Conservation (phyloP, 2,888 invertebrate species). For the Erannis defoliaria region DNA sequence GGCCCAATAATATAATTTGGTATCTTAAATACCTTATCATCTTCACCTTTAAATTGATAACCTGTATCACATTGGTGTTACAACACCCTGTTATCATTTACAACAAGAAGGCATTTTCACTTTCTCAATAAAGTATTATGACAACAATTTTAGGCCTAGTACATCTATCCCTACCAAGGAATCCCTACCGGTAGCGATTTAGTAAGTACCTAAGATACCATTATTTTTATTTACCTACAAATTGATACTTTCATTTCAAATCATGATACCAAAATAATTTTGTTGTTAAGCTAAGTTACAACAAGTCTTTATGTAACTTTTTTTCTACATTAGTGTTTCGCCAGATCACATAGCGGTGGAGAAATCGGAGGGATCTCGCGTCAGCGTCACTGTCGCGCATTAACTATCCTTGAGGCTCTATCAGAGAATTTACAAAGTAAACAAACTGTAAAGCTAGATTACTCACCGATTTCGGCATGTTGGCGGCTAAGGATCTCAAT, state of each 20-base stretch:
- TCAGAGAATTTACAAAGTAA: slow-evolving; percentile 28
- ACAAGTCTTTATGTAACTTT: slow-evolving; percentile 24
- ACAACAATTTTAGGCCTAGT: slow-evolving; percentile 5
- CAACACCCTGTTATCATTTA: slow-evolving; percentile 53
- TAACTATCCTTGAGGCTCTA: slow-evolving; percentile 14
- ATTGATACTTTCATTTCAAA: not conserved
- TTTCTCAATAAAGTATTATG: slow-evolving; percentile 39
- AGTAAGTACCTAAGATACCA: not conserved
- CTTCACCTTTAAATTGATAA: slow-evolving; percentile 53
- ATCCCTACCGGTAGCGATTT: no score
- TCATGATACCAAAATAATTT: not conserved
- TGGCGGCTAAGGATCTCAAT: slow-evolving; percentile 83
- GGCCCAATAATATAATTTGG: slow-evolving; percentile 27
- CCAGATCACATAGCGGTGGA: slow-evolving; percentile 71
- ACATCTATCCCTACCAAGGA: no score
- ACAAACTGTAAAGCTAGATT: slow-evolving; percentile 42
- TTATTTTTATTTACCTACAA: not conserved
- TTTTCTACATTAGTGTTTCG: slow-evolving; percentile 40
- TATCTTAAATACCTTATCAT: slow-evolving; percentile 32
- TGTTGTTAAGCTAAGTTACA: not conserved
- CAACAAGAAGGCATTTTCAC: slow-evolving; percentile 54
- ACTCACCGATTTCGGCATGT: slow-evolving; percentile 90
- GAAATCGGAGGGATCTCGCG: slow-evolving; percentile 71
- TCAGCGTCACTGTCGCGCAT: slow-evolving; percentile 35
- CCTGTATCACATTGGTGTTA: slow-evolving; percentile 52